Percentiles rank a stretch among this genome's conserved stretches.
Conservation (phyloP, 2,113 vertebrate genomes). For the Tragelaphus strepsiceros region DNA sequence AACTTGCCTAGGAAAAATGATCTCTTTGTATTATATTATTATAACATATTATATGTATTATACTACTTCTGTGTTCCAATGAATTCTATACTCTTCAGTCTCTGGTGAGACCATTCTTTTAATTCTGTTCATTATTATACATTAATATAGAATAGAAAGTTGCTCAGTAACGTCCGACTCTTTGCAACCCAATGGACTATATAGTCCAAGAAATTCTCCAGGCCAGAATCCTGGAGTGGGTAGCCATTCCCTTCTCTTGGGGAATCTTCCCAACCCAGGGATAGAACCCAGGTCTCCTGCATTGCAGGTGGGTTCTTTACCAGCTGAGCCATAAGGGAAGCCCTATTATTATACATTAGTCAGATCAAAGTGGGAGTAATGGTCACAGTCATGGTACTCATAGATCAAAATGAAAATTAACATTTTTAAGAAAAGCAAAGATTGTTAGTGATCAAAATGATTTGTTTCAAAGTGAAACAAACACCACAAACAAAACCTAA, state of each 20-base stretch:
- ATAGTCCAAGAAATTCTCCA: neutral
- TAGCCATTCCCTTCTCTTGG: neutral
- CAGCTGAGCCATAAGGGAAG: neutral
- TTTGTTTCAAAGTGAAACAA: neutral
- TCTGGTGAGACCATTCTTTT: neutral
- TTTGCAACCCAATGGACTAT: neutral
- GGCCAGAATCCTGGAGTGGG: neutral
- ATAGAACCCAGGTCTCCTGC: neutral
- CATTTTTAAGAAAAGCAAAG: neutral
- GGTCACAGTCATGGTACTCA: neutral
- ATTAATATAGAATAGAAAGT: neutral
- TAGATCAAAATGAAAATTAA: neutral
- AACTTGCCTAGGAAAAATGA: neutral
- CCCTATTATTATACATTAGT: neutral
- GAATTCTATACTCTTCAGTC: neutral
- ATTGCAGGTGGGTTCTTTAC: neutral
- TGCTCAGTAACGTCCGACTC: rapidly evolving
- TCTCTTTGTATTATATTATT: neutral
- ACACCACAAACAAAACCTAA: neutral
- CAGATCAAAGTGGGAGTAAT: neutral
- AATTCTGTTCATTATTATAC: neutral
- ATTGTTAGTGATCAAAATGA: neutral
- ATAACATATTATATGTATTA: neutral
- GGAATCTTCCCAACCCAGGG: neutral
- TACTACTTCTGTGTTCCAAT: neutral